Evolutionary conservation across 2,113 vertebrate genomes (phyloP).

Genomic region (Centropristis striata): DNA sequence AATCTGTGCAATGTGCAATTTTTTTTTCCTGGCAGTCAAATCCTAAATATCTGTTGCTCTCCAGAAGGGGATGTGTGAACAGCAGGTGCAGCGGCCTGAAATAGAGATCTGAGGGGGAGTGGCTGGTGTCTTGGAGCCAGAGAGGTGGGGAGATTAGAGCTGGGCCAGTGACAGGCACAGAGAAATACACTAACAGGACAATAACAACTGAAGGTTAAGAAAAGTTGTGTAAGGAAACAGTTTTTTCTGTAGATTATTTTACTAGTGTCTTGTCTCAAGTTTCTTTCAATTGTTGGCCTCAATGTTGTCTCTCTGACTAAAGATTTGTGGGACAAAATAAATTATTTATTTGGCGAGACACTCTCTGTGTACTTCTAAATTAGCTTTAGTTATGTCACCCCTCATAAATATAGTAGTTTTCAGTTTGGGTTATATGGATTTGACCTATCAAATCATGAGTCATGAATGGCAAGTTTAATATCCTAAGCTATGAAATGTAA

Average conservation of each 20-base stretch:
- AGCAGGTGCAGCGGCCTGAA: conserved; percentile 84
- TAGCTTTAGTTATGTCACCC: conserved; percentile 37
- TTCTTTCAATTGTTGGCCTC: not conserved
- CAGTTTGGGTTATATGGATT: not conserved
- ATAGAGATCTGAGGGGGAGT: conserved; percentile 77
- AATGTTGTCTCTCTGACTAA: not conserved
- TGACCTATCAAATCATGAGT: conserved; percentile 4
- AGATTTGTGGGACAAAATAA: not conserved
- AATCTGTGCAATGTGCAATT: conserved; percentile 17
- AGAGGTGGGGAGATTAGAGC: conserved; percentile 47
- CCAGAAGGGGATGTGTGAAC: conserved; percentile 75
- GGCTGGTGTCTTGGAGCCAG: conserved; percentile 45
- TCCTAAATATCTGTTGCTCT: conserved; percentile 64
- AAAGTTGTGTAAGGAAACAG: conserved; percentile 19
- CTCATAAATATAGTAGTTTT: not conserved
- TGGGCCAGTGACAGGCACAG: conserved; percentile 27
- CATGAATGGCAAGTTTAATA: conserved; percentile 11
- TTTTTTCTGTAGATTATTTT: conserved; percentile 4
- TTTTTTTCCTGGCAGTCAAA: conserved; percentile 42
- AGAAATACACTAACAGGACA: conserved; percentile 32
- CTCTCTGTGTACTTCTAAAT: conserved; percentile 25
- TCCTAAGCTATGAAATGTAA: not conserved
- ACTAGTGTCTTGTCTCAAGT: not conserved
- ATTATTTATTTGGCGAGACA: not conserved
- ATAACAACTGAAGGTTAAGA: conserved; percentile 35